These are phyloP conservation scores for Hipparchia semele DNA, from an alignment of 2,888 invertebrate genomes.

Conservation along the genomic window DNA sequence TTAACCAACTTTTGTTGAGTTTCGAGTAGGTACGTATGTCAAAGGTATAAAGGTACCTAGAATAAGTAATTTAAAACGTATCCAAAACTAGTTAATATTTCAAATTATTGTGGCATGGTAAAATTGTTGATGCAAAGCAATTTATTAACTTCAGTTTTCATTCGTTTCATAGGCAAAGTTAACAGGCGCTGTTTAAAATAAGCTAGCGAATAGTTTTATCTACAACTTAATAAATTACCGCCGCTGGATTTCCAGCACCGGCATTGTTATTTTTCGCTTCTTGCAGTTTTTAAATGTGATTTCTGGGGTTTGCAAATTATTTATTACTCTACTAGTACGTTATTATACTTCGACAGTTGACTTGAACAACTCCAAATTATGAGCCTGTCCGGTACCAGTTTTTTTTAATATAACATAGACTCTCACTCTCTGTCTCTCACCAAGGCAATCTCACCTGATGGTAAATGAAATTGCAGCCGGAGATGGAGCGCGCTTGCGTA, in stretches of 20 bases:
- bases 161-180: conserved; percentile 1
- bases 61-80: no score
- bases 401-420: background rate
- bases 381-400: no score
- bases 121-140: background rate
- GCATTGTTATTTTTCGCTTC: conserved; percentile 15
- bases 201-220: conserved; percentile 5
- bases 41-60: no score
- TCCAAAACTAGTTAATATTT: no score
- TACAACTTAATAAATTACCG: conserved; percentile 14
- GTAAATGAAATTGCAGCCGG: no score
- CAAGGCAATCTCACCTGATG: no score
- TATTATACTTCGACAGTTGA: background rate
- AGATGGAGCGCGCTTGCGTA: no score
- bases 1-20: no score
- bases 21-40: no score
- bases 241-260: conserved; percentile 4
- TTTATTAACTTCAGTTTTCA: background rate
- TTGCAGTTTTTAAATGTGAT: conserved; percentile 1
- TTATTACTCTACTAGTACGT: conserved; percentile 8
- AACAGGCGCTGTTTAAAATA: conserved; percentile 4
- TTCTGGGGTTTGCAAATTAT: conserved; percentile 1
- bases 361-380: background rate
- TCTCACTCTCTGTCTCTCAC: no score
- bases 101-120: background rate